These are phyloP conservation scores for Epiblema foenella DNA, from an alignment of 2,888 invertebrate species.

Conservation along the genomic window DNA sequence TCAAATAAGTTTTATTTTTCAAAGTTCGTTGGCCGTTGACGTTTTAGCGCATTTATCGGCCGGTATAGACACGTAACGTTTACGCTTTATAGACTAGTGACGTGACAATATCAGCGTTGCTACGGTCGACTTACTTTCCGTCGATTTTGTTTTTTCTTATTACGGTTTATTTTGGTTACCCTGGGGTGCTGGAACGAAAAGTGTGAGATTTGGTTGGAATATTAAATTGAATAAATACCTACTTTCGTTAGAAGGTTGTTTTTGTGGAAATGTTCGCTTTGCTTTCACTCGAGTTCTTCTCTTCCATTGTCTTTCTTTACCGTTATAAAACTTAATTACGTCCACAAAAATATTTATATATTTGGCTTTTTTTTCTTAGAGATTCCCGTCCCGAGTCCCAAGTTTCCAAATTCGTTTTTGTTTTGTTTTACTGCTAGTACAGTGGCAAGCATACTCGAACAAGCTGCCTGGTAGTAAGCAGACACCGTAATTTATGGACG, in stretches of 20 bases:
- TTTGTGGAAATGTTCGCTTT: conserved; percentile 20
- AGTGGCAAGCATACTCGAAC: too few relatives aligned
- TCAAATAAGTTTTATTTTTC: conserved; percentile 13
- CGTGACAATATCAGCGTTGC: conserved; percentile 70
- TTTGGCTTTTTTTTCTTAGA: not conserved
- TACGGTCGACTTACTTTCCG: conserved; percentile 55
- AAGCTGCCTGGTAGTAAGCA: too few relatives aligned
- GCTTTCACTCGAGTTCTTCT: conserved; percentile 24
- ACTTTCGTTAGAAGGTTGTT: conserved; percentile 28
- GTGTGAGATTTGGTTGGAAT: conserved; percentile 42
- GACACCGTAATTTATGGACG: too few relatives aligned
- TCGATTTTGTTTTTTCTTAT: conserved; percentile 57
- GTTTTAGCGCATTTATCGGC: conserved; percentile 56
- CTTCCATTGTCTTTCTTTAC: not conserved
- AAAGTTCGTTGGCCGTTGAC: conserved; percentile 63
- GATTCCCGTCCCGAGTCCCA: too few relatives aligned
- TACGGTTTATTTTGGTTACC: conserved; percentile 46
- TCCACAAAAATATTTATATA: not conserved
- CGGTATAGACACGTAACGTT: conserved; percentile 64
- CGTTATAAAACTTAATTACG: not conserved
- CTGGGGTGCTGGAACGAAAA: conserved; percentile 45
- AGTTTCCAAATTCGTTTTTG: too few relatives aligned
- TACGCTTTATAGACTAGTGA: conserved; percentile 67
- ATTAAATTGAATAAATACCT: conserved; percentile 40
- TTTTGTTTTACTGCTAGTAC: too few relatives aligned